Base-by-base conservation (phyloP, 2,888 invertebrate genomes). In the Punctoribates punctum region DNA sequence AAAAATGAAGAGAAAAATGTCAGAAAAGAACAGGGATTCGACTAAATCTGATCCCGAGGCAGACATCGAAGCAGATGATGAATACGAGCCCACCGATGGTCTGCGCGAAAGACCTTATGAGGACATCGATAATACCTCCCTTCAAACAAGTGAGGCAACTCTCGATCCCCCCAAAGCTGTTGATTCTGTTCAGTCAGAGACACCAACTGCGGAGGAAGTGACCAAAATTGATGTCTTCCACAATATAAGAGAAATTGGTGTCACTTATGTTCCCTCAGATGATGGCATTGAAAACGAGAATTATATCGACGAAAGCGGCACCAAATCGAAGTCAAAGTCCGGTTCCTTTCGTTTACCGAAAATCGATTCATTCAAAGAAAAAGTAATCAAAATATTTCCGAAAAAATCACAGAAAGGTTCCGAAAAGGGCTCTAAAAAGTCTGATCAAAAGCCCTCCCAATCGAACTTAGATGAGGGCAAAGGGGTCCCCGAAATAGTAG, bases 241-340 rank as follows among this genome's bases (percentile, higher is more conserved):
- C 3, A 75, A 75, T 57, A 29, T 72, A 1, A 27, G 42, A 25
- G 54, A 73, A 60, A 72, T 72, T 54, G 75, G 75, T 20, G 54
- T 73, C 29, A 72, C 54, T 20, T 75, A 42, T 67, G 75, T 65
- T 1, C 75, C 75, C 9, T 48, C 75, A 23, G 67, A 29, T 48
- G 73, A 51, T 23, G 73, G 46, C 23, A 46, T 46, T 17, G 70
- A 70, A 25, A 25, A 67, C 23, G 34, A 75, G 65, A 70, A 75
- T n/a, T 46, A 75, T 70, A 46, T 54, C 23, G 70, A 75, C 11
- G 54, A 38, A 38, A 13, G 48, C 1, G 23, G 8, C n/a, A 13
- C 25, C 1, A 62, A 62, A 20, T 1, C n/a, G 5, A 62, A 62
- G 62, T 13, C 62, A 11, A 25, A 27, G n/a, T 13, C 23, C 62